A percentile compares a stretch with the other conserved stretches of the same genome.
These are phyloP conservation scores for Lochmaea crataegi DNA, from an alignment of 2,888 invertebrate species.

Conservation along the genomic window DNA sequence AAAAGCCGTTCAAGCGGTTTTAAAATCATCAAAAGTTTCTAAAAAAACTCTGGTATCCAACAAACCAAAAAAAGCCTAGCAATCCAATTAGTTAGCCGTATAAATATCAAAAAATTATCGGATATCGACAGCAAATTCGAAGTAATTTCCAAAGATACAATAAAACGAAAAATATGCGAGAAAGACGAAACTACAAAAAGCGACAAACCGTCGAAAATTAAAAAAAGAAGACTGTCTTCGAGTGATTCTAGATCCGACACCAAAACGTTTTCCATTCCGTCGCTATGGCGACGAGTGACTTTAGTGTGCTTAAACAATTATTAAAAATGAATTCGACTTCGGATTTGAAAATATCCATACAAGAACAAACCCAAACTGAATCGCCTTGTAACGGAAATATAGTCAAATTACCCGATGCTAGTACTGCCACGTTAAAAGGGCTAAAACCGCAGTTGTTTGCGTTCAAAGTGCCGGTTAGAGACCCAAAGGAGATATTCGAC, in stretches of 20 bases:
- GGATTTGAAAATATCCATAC: background rate
- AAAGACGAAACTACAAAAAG: background rate
- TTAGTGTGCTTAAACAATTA: background rate
- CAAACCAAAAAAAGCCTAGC: background rate
- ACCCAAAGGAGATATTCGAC: background rate
- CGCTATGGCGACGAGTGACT: background rate
- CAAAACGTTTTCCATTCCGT: background rate
- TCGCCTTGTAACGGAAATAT: background rate
- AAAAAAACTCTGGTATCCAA: background rate
- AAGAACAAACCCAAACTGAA: background rate
- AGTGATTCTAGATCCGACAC: background rate
- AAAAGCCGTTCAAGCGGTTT: background rate
- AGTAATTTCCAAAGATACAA: background rate
- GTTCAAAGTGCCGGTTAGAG: conserved; percentile 8
- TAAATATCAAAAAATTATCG: background rate
- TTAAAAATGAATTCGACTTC: background rate
- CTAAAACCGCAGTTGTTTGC: background rate
- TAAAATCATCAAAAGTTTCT: background rate
- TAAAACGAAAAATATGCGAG: background rate
- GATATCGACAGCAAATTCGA: background rate
- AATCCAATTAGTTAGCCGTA: background rate
- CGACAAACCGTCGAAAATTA: background rate
- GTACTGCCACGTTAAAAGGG: background rate
- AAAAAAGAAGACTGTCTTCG: background rate
- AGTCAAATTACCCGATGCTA: no score